phyloP scores from a whole-genome alignment of 2,797 vertebrate species.

The Myripristis murdjan region DNA sequence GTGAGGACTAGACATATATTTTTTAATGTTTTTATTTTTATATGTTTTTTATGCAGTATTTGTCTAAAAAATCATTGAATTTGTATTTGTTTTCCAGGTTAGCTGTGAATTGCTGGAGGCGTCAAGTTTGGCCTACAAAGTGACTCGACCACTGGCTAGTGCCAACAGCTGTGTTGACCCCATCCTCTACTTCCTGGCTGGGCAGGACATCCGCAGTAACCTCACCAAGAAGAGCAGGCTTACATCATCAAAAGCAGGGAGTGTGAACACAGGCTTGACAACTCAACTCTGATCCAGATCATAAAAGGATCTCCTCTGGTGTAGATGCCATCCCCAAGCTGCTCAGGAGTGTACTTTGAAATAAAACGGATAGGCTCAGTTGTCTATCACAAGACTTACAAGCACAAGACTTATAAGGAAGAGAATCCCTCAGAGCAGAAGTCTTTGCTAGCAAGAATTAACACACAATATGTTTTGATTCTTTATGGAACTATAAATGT shows the following conservation, averaged over 20 bases:
- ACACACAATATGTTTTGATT: too few relatives aligned
- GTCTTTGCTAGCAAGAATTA: too few relatives aligned
- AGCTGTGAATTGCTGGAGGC: slow-evolving; percentile 89
- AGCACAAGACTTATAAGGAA: background rate
- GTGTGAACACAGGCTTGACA: slow-evolving; percentile 26
- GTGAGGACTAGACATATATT: slow-evolving; percentile 44
- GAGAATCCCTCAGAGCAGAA: background rate
- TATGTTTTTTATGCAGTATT: background rate
- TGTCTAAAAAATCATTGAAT: background rate
- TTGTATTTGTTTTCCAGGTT: slow-evolving; percentile 66
- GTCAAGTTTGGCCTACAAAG: slow-evolving; percentile 93
- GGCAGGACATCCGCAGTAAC: slow-evolving; percentile 85
- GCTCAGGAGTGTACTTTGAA: background rate
- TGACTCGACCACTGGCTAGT: slow-evolving; percentile 93
- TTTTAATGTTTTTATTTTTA: background rate
- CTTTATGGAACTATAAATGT: too few relatives aligned
- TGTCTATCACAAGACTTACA: background rate
- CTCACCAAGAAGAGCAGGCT: slow-evolving; percentile 63
- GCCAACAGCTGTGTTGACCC: slow-evolving; percentile 97
- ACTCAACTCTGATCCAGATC: slow-evolving; percentile 55
- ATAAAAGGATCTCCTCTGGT: background rate
- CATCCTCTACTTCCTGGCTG: slow-evolving; percentile 94
- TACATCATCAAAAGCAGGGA: background rate
- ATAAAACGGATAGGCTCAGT: too few relatives aligned
- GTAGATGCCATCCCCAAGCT: too few relatives aligned